Evolutionary conservation across 2,888 invertebrate genomes (phyloP), one percentile per base, ranked within the genome.

Genomic region (Diplolepis rosae): DNA sequence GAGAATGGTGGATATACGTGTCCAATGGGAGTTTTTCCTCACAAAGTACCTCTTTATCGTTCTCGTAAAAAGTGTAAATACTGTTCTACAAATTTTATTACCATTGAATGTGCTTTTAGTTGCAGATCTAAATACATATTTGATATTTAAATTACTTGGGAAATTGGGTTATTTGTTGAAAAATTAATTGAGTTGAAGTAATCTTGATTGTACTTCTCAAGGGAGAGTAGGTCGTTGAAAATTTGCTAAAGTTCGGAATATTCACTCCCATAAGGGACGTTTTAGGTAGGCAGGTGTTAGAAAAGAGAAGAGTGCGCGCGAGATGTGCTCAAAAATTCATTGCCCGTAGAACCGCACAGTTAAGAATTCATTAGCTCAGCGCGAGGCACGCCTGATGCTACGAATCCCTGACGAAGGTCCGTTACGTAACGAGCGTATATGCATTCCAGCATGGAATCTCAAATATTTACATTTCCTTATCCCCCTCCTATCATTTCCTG

Each of bases 391-490:
- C 61, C 35, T 24, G 9, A 45, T 61, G 24, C 39, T 35, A n/a
- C 24, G n/a, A n/a, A 39, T 35, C 61, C 61, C 39, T 61, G 61
- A 61, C 39, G 61, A 39, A 61, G 32, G 61, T 27, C 56, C 35
- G 35, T 35, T 24, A 61, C 24, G 61, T 61, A 61, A 61, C 61
- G 61, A 61, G 61, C 22, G 61, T 7, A 39, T 39, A 61, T 61
- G 61, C 61, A 39, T 61, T 61, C 61, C 61, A 24, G 24, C n/a
- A n/a, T 24, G 39, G n/a, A 39, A 61, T 61, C 39, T 61, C 39
- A 61, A 61, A 61, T 61, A 61, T 61, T 39, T 61, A 61, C 24
- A 61, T 61, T 35, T 61, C 39, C 61, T 61, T 61, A 61, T 4
- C 61, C 35, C 30, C 35, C 56, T 61, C 24, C 35, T 61, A 4